Percentiles rank a stretch among this genome's conserved stretches.
Evolutionary conservation across 1,140 invertebrate species (phyloP).

Genomic region (Ips nitidus): DNA sequence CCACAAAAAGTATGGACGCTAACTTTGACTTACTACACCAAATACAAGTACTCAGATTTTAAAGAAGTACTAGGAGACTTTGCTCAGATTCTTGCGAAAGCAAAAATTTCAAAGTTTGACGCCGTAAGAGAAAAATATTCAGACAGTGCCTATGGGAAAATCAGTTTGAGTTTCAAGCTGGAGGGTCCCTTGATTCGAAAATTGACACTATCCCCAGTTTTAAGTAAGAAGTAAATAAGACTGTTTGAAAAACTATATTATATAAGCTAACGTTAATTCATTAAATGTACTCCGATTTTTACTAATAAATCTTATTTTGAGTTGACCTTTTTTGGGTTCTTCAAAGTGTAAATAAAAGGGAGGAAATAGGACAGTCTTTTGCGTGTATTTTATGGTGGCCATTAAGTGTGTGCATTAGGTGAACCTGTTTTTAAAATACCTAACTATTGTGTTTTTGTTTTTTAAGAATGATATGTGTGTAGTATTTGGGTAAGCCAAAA

Average conservation of each 20-base stretch:
- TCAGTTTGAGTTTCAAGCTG: constrained; percentile 56
- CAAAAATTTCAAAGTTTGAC: constrained; percentile 54
- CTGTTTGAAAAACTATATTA: not conserved
- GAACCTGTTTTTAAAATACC: not conserved
- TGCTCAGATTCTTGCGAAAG: constrained; percentile 52
- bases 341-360: too few relatives aligned
- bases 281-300: too few relatives aligned
- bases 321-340: too few relatives aligned
- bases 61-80: constrained; percentile 51
- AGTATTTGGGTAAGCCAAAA: too few relatives aligned
- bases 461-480: too few relatives aligned
- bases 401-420: not conserved
- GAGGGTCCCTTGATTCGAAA: constrained; percentile 50
- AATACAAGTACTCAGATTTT: constrained; percentile 54
- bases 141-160: constrained; percentile 53
- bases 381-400: too few relatives aligned
- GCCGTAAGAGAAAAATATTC: constrained; percentile 56
- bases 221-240: constrained; percentile 9
- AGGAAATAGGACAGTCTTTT: too few relatives aligned
- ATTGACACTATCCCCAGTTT: constrained; percentile 42
- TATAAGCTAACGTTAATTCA: not conserved
- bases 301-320: too few relatives aligned
- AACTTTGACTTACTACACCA: constrained; percentile 54
- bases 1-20: constrained; percentile 53
- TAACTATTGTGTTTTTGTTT: not conserved